phyloP scores from a whole-genome alignment of 2,113 vertebrate species.

The Oplegnathus fasciatus region DNA sequence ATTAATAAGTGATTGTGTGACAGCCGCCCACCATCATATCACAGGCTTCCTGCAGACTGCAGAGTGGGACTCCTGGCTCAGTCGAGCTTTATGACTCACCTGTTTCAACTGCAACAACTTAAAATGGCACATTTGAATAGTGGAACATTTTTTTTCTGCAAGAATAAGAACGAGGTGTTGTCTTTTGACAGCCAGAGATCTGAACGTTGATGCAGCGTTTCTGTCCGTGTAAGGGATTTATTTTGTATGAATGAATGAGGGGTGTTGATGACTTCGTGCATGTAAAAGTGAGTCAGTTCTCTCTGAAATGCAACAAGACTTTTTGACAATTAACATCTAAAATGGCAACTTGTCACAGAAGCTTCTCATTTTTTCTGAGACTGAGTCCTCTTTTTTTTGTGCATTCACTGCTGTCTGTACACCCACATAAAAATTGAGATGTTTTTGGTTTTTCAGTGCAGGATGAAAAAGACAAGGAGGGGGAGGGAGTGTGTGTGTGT shows the following conservation, averaged over 20 bases:
- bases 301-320: background rate
- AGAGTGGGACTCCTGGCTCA: constrained; percentile 66
- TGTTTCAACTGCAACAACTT: constrained; percentile 64
- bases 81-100: constrained; percentile 79
- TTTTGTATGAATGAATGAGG: background rate
- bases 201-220: constrained; percentile 27
- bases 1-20: constrained; percentile 77
- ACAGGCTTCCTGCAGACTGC: constrained; percentile 69
- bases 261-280: background rate
- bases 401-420: constrained; percentile 19
- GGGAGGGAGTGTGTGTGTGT: background rate
- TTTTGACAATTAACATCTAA: background rate
- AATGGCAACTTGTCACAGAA: background rate
- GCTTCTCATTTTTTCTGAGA: background rate
- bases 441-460: constrained; percentile 33
- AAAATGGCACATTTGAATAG: constrained; percentile 74
- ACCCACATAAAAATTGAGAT: constrained; percentile 12
- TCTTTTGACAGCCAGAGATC: constrained; percentile 14
- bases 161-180: constrained; percentile 19
- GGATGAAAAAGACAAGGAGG: constrained; percentile 27
- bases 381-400: background rate
- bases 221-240: background rate
- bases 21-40: constrained; percentile 76
- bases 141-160: constrained; percentile 44
- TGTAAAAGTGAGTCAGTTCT: background rate